Evolutionary conservation across 64 coral and sea anemone species (phyloP), one percentile per base, ranked within the genome.

Genomic region (Anthopleura sola): DNA sequence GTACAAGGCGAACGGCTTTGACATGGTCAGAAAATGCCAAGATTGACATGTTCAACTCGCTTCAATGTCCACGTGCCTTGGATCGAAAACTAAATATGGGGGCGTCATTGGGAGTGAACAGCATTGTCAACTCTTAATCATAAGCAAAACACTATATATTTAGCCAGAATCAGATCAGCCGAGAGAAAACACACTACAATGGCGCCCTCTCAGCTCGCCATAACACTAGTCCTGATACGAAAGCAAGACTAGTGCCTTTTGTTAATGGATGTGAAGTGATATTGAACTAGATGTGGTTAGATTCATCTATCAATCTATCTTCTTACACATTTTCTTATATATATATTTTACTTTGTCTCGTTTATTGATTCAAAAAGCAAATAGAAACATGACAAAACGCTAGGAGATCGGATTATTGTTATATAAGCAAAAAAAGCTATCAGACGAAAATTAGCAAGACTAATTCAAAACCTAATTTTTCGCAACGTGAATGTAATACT

Each of bases 71-170:
- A 91, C 83, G 84, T 91, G 89, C 75, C 83, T 86, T 26, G 82
- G 86, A 86, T 86, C 6, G 46, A 85, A 79, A 79, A 86, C 83
- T 74, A 91, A 91, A 91, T 71, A 91, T 39, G 77, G 89, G 89
- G 89, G 83, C 83, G 83, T 86, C 53, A 21, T 81, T 20, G 89
- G 89, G 84, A 91, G 78, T 75, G 84, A 85, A 85, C 40, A 86
- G n/a, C 78, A 91, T 91, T 91, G 89, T 91, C 44, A 81, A 55
- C 15, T 39, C 55, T 21, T 91, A 91, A 91, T 91, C 80, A 91
- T 85, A 86, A 49, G 78, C 50, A 91, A 91, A 91, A 86, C 84
- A 91, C 68, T 71, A 15, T 32, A 71, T 71, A 36, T 32, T 71
- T 71, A 71, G 66, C 15, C 11, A 71, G 66, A 71, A 71, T 71